These are phyloP conservation scores for Resseliella maxima DNA, from an alignment of 2,888 invertebrate genomes.

Conservation along the genomic window DNA sequence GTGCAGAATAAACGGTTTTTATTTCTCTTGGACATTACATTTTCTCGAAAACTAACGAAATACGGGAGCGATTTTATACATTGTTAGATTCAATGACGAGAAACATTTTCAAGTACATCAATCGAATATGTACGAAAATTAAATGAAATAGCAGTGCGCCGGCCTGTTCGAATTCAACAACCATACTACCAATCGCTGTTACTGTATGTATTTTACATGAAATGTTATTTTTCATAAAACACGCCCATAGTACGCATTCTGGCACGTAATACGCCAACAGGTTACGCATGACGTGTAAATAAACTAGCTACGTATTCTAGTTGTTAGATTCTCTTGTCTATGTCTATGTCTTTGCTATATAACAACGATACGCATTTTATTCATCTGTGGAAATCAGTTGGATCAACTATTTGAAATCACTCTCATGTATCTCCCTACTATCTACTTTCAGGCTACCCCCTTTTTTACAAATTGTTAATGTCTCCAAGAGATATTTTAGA, in stretches of 20 bases:
- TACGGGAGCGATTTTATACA: background rate
- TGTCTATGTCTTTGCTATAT: background rate
- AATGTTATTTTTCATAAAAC: conserved; percentile 53
- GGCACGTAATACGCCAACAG: conserved; percentile 55
- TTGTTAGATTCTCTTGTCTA: background rate
- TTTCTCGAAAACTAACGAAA: background rate
- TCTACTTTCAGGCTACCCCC: background rate
- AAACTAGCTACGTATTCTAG: background rate
- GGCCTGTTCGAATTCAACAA: conserved; percentile 18
- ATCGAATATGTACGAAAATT: background rate
- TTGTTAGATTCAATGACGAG: conserved; percentile 3
- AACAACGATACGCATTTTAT: background rate
- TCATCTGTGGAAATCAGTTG: background rate
- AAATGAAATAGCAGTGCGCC: conserved; percentile 34
- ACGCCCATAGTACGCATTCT: conserved; percentile 55
- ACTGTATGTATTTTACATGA: conserved; percentile 30
- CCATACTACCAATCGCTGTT: conserved; percentile 23
- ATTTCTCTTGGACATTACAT: background rate
- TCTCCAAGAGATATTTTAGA: background rate
- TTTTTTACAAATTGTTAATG: background rate
- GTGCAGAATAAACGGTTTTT: background rate
- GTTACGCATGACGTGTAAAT: conserved; percentile 55
- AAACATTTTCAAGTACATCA: background rate
- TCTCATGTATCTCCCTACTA: background rate
- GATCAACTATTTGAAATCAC: conserved; percentile 17